Evolutionary conservation across 37 sponge, comb jelly and placozoan genomes (phyloP).

Genomic region (Halichondria panicea): DNA sequence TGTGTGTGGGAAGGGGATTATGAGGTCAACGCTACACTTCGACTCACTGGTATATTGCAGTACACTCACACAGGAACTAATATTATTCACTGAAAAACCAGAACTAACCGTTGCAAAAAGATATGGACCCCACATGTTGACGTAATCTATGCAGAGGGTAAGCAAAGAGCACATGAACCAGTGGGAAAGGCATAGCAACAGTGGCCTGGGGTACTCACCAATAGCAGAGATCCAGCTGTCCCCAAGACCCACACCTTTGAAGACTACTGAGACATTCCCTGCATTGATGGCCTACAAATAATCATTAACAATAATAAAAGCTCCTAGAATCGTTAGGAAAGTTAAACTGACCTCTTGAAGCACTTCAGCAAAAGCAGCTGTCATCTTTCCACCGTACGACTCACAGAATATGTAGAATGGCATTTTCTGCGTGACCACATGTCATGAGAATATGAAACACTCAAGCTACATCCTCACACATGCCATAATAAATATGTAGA

Average conservation of each 20-base stretch:
- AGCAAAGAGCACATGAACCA: neutral
- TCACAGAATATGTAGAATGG: slow-evolving; percentile 91
- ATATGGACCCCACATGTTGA: slow-evolving; percentile 52
- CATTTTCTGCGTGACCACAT: slow-evolving; percentile 21
- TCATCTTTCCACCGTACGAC: slow-evolving; percentile 91
- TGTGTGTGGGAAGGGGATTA: too few relatives aligned
- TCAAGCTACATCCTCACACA: neutral
- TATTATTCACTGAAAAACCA: too few relatives aligned
- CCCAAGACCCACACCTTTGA: slow-evolving; percentile 85
- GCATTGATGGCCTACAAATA: slow-evolving; percentile 48
- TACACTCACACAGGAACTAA: too few relatives aligned
- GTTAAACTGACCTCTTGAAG: slow-evolving; percentile 33
- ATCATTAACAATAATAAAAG: neutral
- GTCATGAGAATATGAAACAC: too few relatives aligned
- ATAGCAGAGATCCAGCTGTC: slow-evolving; percentile 84
- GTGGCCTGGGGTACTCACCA: slow-evolving; percentile 21
- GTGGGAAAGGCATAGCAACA: neutral
- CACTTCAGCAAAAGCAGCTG: slow-evolving; percentile 68
- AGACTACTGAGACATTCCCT: slow-evolving; percentile 11
- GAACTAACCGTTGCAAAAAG: slow-evolving; percentile 45
- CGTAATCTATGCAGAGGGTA: slow-evolving; percentile 30
- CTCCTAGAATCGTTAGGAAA: neutral
- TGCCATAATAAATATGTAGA: neutral
- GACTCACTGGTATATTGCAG: too few relatives aligned
- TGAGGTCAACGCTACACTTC: too few relatives aligned